A percentile compares a stretch with the other conserved stretches of the same genome.
Evolutionary conservation across 2,888 invertebrate genomes (phyloP).

Genomic region (Eupsilia transversa): DNA sequence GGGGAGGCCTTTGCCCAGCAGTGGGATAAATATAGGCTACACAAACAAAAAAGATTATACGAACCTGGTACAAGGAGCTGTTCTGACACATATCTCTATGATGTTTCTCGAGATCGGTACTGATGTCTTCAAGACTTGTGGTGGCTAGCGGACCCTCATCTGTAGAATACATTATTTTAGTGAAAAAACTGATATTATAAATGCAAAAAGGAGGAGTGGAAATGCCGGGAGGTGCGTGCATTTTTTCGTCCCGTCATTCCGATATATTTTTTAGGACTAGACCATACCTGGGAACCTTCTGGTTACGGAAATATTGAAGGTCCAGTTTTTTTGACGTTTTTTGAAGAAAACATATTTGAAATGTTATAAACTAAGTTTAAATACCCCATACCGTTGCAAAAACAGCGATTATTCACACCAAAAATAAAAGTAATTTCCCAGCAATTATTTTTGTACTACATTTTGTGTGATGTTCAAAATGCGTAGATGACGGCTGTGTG

Average conservation of each 20-base stretch:
- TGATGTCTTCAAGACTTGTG: slow-evolving; percentile 92
- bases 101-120: slow-evolving; percentile 93
- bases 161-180: slow-evolving; percentile 54
- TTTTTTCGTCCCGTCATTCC: not conserved
- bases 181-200: not conserved
- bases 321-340: too few relatives aligned
- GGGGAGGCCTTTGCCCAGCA: too few relatives aligned
- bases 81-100: slow-evolving; percentile 92
- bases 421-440: not conserved
- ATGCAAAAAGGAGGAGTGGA: not conserved
- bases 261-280: too few relatives aligned
- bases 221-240: not conserved
- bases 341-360: too few relatives aligned
- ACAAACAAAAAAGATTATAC: too few relatives aligned
- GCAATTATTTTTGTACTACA: not conserved
- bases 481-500: not conserved
- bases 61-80: slow-evolving; percentile 84
- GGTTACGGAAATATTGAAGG: too few relatives aligned
- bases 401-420: not conserved
- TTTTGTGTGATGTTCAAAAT: not conserved
- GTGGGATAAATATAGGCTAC: too few relatives aligned
- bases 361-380: too few relatives aligned
- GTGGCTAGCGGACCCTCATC: slow-evolving; percentile 96
- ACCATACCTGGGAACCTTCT: not conserved
- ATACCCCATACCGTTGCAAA: not conserved